Evolutionary conservation across 2,888 invertebrate species (phyloP), one percentile per base, ranked within the genome.

Genomic region (Latrodectus elegans): DNA sequence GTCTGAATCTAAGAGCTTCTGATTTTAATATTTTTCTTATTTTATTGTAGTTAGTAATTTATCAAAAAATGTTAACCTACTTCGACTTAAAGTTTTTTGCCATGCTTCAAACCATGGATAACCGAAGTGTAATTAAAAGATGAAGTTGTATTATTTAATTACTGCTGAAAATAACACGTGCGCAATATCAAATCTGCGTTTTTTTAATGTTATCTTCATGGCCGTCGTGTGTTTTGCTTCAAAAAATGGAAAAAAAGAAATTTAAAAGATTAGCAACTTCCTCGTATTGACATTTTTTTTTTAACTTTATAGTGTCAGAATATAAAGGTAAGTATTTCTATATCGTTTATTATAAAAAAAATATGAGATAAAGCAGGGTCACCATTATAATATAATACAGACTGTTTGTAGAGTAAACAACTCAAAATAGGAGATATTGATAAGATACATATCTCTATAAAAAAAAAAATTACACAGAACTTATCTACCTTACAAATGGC

Each of bases 361-460:
- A 68, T n/a, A 64, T 15, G 38, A 17, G 75, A 75, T 75, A 75
- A 64, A 8, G n/a, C 38, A 53, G 64, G 64, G 75, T 75, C 64
- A 51, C 51, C 52, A 52, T n/a, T 17, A 38, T 53, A 55, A 71
- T 71, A 79, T 71, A 83, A 83, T 76, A 72, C 84, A 55, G 79
- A 38, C 68, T 68, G 17, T 73, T 79, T 74, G 15, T 51, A 67
- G 26, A 67, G 79, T 79, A 79, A 85, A 74, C 75, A 85, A 85
- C 77, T 82, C 68, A 75, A 82, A 82, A 82, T 82, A 82, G 82
- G 81, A 17, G 49, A 52, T 49, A 11, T 51, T 15, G 77, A 81
- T 81, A 75, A 68, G 84, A 85, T 85, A 85, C 52, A 38, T 52
- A 82, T 14, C 22, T 22, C 26, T 2, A 22, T n/a, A 71, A 76